Evolutionary conservation across 2,888 invertebrate genomes (phyloP).

Genomic region (Tenthredo livida): DNA sequence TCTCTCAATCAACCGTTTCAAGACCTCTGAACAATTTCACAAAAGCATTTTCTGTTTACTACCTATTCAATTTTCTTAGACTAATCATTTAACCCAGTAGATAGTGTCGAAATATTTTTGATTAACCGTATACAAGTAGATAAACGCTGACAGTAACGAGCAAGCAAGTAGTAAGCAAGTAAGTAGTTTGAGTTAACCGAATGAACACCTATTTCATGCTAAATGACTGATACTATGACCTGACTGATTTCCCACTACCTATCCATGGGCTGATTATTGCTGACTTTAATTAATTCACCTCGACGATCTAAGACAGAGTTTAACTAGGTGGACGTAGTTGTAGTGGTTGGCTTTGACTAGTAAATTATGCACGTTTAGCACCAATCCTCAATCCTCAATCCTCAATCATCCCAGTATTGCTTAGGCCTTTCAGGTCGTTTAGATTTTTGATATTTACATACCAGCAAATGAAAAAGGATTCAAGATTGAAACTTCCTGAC

Average conservation of each 20-base stretch:
- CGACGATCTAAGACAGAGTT: slow-evolving; percentile 11
- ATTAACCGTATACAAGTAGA: background rate
- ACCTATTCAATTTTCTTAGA: background rate
- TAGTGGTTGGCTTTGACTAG: slow-evolving; percentile 40
- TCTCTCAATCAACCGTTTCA: too few species aligned
- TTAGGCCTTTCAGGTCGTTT: background rate
- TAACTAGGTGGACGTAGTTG: slow-evolving; percentile 44
- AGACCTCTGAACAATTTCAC: too few species aligned
- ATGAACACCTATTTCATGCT: background rate
- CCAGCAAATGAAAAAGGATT: slow-evolving; percentile 59
- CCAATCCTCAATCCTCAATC: slow-evolving; percentile 19
- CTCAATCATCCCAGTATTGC: background rate
- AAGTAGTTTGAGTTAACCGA: slow-evolving; percentile 15
- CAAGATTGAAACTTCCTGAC: background rate
- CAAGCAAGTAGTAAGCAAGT: slow-evolving; percentile 45
- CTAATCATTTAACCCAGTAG: slow-evolving; percentile 30
- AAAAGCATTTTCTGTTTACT: background rate
- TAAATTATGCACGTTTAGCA: slow-evolving; percentile 48
- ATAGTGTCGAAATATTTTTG: background rate
- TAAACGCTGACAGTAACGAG: slow-evolving; percentile 43
- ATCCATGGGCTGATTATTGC: slow-evolving; percentile 11
- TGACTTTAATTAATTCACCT: background rate
- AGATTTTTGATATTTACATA: slow-evolving; percentile 62
- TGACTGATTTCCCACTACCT: slow-evolving; percentile 16
- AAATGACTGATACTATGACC: slow-evolving; percentile 41